These are phyloP conservation scores for Strix uralensis DNA, from an alignment of 2,113 vertebrate species.

Conservation along the genomic window DNA sequence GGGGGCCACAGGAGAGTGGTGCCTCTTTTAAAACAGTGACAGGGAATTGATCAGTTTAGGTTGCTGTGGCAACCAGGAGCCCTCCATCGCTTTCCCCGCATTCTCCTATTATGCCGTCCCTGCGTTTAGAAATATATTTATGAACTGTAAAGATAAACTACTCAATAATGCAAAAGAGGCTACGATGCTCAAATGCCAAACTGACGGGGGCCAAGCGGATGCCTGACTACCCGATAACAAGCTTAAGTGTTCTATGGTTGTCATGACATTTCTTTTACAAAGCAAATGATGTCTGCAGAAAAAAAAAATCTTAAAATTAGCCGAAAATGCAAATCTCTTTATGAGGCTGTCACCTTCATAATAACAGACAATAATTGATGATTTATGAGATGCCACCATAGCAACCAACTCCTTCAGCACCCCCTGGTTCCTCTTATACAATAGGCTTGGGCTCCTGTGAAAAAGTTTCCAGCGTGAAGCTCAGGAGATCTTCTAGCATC, in stretches of 20 bases:
- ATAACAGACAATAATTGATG: constrained; percentile 81
- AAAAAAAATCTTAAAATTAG: constrained; percentile 73
- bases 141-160: constrained; percentile 75
- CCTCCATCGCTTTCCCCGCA: constrained; percentile 58
- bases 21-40: constrained; percentile 79
- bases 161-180: constrained; percentile 75
- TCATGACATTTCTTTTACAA: constrained; percentile 76
- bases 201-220: constrained; percentile 64
- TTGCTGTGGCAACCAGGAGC: constrained; percentile 78
- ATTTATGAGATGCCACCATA: constrained; percentile 82
- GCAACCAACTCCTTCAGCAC: constrained; percentile 72
- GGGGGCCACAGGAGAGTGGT: constrained; percentile 76
- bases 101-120: constrained; percentile 57
- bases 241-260: constrained; percentile 71
- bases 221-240: constrained; percentile 69
- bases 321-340: constrained; percentile 78
- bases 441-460: constrained; percentile 33
- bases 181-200: constrained; percentile 67
- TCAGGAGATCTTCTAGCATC: neutral
- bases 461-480: constrained; percentile 48
- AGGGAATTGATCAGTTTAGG: constrained; percentile 87
- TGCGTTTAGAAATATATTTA: constrained; percentile 75
- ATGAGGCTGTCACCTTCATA: constrained; percentile 78
- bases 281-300: constrained; percentile 75
- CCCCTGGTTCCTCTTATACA: constrained; percentile 62